A percentile compares a stretch with the other conserved stretches of the same genome.
Conservation (phyloP, 1,140 invertebrate genomes). For the Heliconius himera region DNA sequence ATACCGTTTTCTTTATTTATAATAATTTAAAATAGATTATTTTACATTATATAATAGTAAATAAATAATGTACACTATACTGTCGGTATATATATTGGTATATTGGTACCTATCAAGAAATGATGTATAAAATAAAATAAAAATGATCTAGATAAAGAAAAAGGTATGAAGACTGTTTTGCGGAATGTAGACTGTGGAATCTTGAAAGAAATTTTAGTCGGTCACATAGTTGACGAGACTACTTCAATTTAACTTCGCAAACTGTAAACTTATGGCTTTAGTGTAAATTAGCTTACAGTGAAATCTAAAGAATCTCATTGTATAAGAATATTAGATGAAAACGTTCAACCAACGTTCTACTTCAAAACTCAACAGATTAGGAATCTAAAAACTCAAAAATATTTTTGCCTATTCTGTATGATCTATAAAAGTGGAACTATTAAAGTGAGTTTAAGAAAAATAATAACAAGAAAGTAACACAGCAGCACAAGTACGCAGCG, state of each 20-base stretch:
- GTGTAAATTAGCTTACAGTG: slow-evolving; percentile 1
- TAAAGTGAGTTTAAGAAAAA: not conserved
- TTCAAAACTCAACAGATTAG: not conserved
- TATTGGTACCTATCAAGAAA: no score
- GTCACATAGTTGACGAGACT: slow-evolving; percentile 8
- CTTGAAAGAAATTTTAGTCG: slow-evolving; percentile 6
- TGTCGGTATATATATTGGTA: no score
- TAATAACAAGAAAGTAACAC: no score
- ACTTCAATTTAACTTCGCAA: not conserved
- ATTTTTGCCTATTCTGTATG: not conserved
- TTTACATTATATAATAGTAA: not conserved
- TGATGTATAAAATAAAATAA: not conserved
- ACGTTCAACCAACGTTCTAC: not conserved
- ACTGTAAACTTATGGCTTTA: not conserved
- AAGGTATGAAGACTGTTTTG: not conserved
- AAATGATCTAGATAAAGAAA: not conserved
- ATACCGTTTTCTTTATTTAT: not conserved
- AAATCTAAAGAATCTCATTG: not conserved
- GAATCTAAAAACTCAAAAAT: not conserved
- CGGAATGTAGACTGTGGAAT: not conserved
- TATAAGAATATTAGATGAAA: not conserved
- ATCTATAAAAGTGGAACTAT: not conserved
- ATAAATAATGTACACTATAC: no score
- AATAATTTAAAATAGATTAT: not conserved
- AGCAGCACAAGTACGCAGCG: no score